These are phyloP conservation scores for Miniopterus natalensis DNA, from an alignment of 2,113 vertebrate genomes.

Conservation along the genomic window DNA sequence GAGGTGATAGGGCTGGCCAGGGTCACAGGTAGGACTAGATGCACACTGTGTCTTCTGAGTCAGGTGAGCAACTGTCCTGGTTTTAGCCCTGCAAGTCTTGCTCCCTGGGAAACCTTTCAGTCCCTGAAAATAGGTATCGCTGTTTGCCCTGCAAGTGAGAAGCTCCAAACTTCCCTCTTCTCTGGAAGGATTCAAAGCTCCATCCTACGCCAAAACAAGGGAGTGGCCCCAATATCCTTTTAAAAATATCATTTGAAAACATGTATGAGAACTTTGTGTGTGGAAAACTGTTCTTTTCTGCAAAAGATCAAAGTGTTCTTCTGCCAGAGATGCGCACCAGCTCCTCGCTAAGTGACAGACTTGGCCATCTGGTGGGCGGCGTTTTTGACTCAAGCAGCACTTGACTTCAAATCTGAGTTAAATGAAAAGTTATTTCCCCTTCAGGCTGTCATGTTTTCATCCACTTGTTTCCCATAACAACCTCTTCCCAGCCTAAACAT, in stretches of 20 bases:
- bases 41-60: neutral
- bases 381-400: neutral
- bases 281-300: neutral
- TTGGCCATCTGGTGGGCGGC: neutral
- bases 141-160: neutral
- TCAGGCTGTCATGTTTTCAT: neutral
- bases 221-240: neutral
- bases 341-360: neutral
- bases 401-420: neutral
- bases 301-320: neutral
- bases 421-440: neutral
- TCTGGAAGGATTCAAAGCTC: neutral
- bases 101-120: fast-evolving
- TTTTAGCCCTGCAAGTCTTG: neutral
- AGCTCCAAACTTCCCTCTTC: neutral
- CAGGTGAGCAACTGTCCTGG: neutral
- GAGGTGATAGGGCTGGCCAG: neutral
- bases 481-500: neutral
- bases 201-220: neutral
- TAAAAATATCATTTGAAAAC: neutral
- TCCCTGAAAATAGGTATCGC: fast-evolving
- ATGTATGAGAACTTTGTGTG: neutral
- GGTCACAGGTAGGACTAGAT: neutral
- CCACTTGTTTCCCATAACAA: neutral
- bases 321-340: neutral